Evolutionary conservation across 2,888 invertebrate species (phyloP).

Genomic region (Standfussiana lucernea): DNA sequence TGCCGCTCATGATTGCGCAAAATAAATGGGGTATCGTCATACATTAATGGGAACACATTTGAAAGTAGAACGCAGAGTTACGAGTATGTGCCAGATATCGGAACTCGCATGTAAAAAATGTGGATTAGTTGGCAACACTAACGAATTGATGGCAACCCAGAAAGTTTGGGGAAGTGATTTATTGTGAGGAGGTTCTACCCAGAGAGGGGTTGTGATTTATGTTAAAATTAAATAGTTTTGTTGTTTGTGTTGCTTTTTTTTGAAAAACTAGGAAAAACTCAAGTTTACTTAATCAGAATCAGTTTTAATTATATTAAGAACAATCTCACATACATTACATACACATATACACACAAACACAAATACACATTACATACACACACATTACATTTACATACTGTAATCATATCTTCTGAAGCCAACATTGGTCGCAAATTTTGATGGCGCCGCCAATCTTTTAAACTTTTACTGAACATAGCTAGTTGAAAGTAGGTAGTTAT

Average conservation of each 20-base stretch:
- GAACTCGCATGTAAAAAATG: conserved; percentile 47
- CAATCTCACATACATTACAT: no score
- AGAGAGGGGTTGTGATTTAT: conserved; percentile 18
- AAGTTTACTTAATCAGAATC: no score
- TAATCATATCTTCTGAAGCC: no score
- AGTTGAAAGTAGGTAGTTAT: no score
- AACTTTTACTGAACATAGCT: no score
- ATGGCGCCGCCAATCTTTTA: no score
- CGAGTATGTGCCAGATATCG: conserved; percentile 48
- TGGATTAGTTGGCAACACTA: conserved; percentile 54
- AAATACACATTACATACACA: no score
- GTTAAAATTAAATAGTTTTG: conserved; percentile 35
- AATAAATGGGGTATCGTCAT: conserved; percentile 57
- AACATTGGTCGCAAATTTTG: no score
- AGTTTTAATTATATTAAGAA: not conserved
- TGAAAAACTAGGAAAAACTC: not conserved
- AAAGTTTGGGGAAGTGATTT: conserved; percentile 43
- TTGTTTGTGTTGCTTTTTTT: not conserved
- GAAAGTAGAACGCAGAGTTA: conserved; percentile 48
- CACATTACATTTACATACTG: no score
- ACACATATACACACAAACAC: no score
- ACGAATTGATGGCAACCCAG: conserved; percentile 39
- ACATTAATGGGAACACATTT: conserved; percentile 52
- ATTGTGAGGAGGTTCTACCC: conserved; percentile 30
- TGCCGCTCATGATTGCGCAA: conserved; percentile 36